Evolutionary conservation across 2,888 invertebrate species (phyloP), one percentile per base, ranked within the genome.

Genomic region (Mactromeris polynyma): DNA sequence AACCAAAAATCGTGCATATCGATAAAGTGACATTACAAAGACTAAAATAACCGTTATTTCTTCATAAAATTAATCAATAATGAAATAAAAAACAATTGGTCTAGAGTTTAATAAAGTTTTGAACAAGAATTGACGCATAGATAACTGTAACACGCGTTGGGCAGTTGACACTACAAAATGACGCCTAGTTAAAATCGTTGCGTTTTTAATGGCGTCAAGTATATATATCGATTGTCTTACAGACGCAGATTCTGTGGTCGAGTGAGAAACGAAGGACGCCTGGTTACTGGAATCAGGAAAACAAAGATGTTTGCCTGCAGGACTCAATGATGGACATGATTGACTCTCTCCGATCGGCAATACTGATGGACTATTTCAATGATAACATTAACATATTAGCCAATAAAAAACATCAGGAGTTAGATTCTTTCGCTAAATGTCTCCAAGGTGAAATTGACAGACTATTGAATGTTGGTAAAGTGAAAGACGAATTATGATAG

Each of bases 251-350:
- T 36, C n/a, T 85, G 11, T 85, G 85, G 85, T 79, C 85, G 19
- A 85, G 58, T 21, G 85, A 85, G 58, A 85, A 46, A 0, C 36
- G 40, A 7, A 33, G 38, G n/a, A 36, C 14, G 2, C 79, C 85
- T n/a, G 85, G 85, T 11, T 85, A 79, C n/a, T 85, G 85, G 85
- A 40, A n/a, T 26, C 79, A 78, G 40, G 78, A 85, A 79, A 38
- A 85, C 36, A 85, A 85, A 58, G 85, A 85, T 46, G 38, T 36
- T 11, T 79, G 78, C 36, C 58, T 85, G 19, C 36, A 58, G 33
- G 79, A 85, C 38, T 36, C 58, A 19, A 38, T 85, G 19, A 58
- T 36, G 51, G 85, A 85, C 26, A 78, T 85, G 85, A 33, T 85
- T 40, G 11, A 38, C 6, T 79, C 85, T 3, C n/a, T 85, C 2